Conservation (phyloP, 2,797 vertebrate genomes). For the Xenops minutus region DNA sequence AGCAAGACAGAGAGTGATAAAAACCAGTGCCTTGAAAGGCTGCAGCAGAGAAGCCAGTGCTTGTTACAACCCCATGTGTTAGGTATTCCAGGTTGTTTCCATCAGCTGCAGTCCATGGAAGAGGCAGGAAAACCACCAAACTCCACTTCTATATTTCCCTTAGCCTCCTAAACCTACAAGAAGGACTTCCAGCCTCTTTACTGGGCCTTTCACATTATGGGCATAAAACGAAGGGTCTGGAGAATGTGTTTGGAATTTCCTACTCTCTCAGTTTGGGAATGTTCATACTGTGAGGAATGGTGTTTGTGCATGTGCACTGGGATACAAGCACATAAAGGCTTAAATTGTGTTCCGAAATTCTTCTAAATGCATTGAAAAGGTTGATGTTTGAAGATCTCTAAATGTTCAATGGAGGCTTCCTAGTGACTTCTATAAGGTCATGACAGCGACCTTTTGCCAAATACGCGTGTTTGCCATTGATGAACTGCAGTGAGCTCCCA, state of each 20-base stretch:
- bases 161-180: not conserved
- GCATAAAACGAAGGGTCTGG: not conserved
- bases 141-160: not conserved
- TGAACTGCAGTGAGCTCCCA: not conserved
- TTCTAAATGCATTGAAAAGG: not conserved
- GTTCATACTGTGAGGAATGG: not conserved
- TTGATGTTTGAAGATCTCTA: not conserved
- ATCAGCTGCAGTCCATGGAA: not conserved
- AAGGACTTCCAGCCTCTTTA: not conserved
- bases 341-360: not conserved
- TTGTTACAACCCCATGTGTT: fast-evolving
- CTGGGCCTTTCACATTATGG: not conserved
- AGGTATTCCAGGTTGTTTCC: not conserved
- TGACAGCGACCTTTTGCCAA: not conserved
- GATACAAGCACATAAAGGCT: not conserved
- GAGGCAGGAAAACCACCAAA: fast-evolving
- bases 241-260: not conserved
- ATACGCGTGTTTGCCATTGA: fast-evolving
- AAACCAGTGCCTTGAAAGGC: not conserved
- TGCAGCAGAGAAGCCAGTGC: not conserved
- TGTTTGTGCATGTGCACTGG: not conserved
- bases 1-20: not conserved
- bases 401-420: not conserved
- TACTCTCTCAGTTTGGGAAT: not conserved
- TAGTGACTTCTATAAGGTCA: not conserved